These are phyloP conservation scores for Drosophila jambulina DNA, from an alignment of 1,140 invertebrate species.

Conservation along the genomic window DNA sequence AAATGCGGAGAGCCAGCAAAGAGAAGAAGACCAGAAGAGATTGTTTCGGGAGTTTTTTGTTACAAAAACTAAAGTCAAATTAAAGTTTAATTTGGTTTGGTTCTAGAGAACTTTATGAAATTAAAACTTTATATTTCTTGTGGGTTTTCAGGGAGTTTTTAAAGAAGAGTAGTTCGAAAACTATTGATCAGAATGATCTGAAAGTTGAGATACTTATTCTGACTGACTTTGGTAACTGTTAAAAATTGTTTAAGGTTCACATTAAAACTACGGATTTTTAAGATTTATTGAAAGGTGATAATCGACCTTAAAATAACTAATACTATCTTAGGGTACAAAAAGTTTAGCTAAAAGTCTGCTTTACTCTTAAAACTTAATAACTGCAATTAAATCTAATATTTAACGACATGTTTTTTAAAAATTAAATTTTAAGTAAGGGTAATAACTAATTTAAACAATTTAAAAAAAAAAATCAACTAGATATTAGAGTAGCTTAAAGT, in stretches of 20 bases:
- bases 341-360: neutral
- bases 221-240: no score
- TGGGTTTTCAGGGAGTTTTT: neutral
- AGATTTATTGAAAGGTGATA: neutral
- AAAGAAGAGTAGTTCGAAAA: no score
- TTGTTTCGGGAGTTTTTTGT: slow-evolving; percentile 10
- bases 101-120: neutral
- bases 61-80: slow-evolving; percentile 26
- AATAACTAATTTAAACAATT: neutral
- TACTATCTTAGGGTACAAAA: no score
- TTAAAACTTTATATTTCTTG: neutral
- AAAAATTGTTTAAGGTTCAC: neutral
- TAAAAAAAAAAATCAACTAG: neutral
- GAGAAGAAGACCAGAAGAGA: slow-evolving; percentile 3
- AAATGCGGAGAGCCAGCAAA: slow-evolving; percentile 31
- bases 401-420: neutral
- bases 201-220: neutral
- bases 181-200: neutral
- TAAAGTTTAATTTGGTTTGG: slow-evolving; percentile 7
- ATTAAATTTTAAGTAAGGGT: neutral
- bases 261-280: no score
- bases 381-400: neutral
- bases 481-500: slow-evolving; percentile 14
- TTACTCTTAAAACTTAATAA: neutral
- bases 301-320: neutral